Conservation (phyloP, 2,797 vertebrate genomes). For the Knipowitschia caucasica region DNA sequence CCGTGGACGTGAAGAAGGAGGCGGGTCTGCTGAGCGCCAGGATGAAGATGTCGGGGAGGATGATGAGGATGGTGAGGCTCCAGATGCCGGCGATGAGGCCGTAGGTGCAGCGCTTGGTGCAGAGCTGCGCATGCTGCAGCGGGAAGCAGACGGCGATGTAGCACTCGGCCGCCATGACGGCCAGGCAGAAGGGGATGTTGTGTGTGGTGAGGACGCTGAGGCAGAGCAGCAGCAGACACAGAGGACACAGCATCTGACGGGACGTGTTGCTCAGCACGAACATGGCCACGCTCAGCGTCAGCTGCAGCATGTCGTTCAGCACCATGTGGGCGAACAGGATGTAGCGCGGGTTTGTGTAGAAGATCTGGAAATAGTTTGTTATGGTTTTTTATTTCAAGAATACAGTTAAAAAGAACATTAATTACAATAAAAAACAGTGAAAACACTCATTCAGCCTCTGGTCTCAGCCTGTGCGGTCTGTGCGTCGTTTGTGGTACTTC, state of each 20-base stretch:
- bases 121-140: background rate
- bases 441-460: too few relatives aligned
- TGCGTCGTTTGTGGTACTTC: too few relatives aligned
- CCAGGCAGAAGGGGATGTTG: background rate
- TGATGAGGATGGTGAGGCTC: background rate
- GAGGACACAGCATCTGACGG: background rate
- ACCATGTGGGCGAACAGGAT: conserved; percentile 1
- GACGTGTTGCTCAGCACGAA: background rate
- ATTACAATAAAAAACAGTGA: too few relatives aligned
- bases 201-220: background rate
- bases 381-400: too few relatives aligned
- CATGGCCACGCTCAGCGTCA: background rate
- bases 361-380: background rate
- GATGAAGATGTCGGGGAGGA: background rate
- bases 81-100: background rate
- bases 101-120: background rate
- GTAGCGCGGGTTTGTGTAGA: conserved; percentile 1
- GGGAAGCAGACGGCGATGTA: conserved; percentile 2
- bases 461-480: too few relatives aligned
- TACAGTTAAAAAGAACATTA: too few relatives aligned
- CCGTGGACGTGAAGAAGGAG: background rate
- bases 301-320: background rate
- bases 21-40: background rate
- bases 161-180: background rate
- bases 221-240: background rate